These are phyloP conservation scores for Kradibia gibbosae DNA, from an alignment of 1,140 invertebrate species.

Conservation along the genomic window DNA sequence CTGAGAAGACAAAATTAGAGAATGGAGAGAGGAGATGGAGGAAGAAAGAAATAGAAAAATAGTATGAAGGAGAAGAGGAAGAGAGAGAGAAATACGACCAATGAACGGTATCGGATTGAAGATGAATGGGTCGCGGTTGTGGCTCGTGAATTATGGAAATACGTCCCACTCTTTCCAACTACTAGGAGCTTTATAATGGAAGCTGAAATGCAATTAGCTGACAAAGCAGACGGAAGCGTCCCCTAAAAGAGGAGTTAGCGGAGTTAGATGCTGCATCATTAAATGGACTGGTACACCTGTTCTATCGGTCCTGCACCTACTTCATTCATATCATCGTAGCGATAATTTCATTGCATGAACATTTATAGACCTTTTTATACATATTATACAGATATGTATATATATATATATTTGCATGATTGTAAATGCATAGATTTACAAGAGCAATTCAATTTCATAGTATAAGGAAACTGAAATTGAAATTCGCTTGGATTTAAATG, in stretches of 20 bases:
- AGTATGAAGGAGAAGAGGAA: background rate
- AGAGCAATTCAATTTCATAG: too few species aligned
- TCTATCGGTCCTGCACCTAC: background rate
- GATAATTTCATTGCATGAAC: background rate
- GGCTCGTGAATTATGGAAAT: slow-evolving; percentile 41
- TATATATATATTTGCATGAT: too few species aligned
- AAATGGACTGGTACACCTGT: background rate
- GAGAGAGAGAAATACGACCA: background rate
- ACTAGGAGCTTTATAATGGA: slow-evolving; percentile 27
- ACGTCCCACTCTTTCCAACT: background rate
- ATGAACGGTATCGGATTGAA: slow-evolving; percentile 28
- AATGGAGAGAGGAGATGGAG: background rate
- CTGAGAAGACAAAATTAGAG: background rate
- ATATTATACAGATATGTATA: background rate
- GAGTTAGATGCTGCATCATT: slow-evolving; percentile 30
- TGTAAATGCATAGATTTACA: too few species aligned
- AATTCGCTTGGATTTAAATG: too few species aligned
- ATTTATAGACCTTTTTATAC: slow-evolving; percentile 30
- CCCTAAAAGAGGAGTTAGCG: background rate
- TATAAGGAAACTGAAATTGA: too few species aligned
- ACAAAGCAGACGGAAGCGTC: slow-evolving; percentile 31
- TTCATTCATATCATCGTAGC: slow-evolving; percentile 33
- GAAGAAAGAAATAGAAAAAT: too few species aligned
- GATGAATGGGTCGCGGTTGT: slow-evolving; percentile 44
- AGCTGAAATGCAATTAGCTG: slow-evolving; percentile 47